A percentile compares a stretch with the other conserved stretches of the same genome.
These are phyloP conservation scores for Gymnothorax javanicus DNA, from an alignment of 2,797 vertebrate genomes.

Conservation along the genomic window DNA sequence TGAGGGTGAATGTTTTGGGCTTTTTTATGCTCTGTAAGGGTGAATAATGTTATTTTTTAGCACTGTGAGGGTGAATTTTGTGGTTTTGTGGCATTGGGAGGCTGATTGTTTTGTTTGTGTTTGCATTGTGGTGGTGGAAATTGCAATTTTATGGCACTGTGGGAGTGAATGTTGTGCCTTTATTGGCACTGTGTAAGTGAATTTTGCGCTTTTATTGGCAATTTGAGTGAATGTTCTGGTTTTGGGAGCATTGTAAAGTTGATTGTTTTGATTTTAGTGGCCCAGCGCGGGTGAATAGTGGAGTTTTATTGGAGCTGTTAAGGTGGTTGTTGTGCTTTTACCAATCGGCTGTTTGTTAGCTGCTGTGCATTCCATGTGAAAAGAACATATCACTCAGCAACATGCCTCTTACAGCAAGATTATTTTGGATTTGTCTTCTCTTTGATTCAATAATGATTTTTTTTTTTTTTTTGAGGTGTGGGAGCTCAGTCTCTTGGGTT, in stretches of 20 bases:
- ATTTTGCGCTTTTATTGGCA: neutral
- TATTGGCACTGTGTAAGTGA: neutral
- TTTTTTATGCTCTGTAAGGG: neutral
- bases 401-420: neutral
- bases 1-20: neutral
- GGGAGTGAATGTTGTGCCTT: no score
- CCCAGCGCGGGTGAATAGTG: no score
- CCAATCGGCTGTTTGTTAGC: neutral
- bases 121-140: no score
- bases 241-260: neutral
- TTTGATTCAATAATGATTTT: neutral
- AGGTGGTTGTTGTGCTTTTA: neutral
- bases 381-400: neutral
- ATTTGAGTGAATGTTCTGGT: no score
- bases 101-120: neutral
- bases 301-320: neutral
- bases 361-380: neutral
- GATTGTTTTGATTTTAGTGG: neutral
- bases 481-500: neutral
- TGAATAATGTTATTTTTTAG: neutral
- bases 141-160: no score
- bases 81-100: neutral
- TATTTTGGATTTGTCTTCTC: neutral
- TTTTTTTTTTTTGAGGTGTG: neutral
- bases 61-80: neutral